A percentile compares a stretch with the other conserved stretches of the same genome.
Evolutionary conservation across 2,888 invertebrate genomes (phyloP).

Genomic region (Caenorhabditis sp.): DNA sequence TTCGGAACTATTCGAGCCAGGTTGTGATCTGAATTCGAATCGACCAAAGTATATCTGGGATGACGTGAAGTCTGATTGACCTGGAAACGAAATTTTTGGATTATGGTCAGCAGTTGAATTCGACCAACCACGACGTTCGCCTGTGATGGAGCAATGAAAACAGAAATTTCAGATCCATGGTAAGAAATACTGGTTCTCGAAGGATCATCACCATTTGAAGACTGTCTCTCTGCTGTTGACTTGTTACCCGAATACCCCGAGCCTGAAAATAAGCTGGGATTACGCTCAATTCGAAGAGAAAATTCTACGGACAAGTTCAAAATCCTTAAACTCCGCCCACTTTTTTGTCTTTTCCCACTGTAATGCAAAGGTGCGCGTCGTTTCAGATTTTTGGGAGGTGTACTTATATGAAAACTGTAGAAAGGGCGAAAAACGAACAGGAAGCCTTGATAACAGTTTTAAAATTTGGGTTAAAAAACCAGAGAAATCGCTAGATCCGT

Average conservation of each 20-base stretch:
- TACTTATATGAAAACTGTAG: too few species aligned
- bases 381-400: too few species aligned
- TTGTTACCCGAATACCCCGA: constrained; percentile 76
- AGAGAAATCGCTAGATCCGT: too few species aligned
- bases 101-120: background rate
- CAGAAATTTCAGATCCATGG: constrained; percentile 81
- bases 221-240: constrained; percentile 60
- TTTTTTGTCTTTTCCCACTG: too few species aligned
- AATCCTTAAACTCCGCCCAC: constrained; percentile 28
- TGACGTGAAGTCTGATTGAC: constrained; percentile 49
- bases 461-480: too few species aligned
- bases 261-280: too few species aligned
- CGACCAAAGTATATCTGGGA: constrained; percentile 68
- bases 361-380: too few species aligned
- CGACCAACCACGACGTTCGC: constrained; percentile 55
- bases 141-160: constrained; percentile 79
- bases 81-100: background rate
- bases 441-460: too few species aligned
- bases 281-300: too few species aligned
- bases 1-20: constrained; percentile 65
- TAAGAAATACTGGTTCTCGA: constrained; percentile 75
- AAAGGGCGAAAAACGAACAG: too few species aligned
- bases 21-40: constrained; percentile 74
- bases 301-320: too few species aligned
- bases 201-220: constrained; percentile 55